Evolutionary conservation across 1,140 invertebrate species (phyloP), one percentile per base, ranked within the genome.

Genomic region (Metaphire vulgaris): DNA sequence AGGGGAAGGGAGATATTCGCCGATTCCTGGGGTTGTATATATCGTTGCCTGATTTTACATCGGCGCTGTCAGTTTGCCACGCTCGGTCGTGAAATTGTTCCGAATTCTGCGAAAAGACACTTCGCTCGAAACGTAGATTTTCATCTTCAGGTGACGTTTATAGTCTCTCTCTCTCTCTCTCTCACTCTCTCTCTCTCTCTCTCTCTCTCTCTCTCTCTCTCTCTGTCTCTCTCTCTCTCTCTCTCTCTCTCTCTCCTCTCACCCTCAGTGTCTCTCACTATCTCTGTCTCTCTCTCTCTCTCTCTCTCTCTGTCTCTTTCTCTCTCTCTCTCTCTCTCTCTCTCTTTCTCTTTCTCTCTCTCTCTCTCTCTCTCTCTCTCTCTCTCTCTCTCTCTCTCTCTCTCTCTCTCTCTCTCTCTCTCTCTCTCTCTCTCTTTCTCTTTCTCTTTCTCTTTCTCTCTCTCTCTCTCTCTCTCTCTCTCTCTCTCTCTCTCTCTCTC

Each of bases 401-500:
- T 56, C 6, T 56, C 41, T 56, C 6, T 56, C 41, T 56, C 6
- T 56, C 41, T 56, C 41, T 56, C 6, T 56, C 41, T 56, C 41
- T 56, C 6, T 56, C 41, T 56, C 41, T 56, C 6, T 56, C 41
- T 56, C 41, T 56, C 41, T 56, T 21, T 56, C 41, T 56, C 41
- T 56, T 21, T 56, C 41, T 56, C 41, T 56, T 21, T 56, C 41
- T 56, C 41, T 56, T 21, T 56, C 41, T 56, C 41, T 56, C 6
- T 56, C 41, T 56, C 41, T 56, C 41, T 56, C 41, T 56, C 41
- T 56, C 41, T 56, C n/a, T n/a, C n/a, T n/a, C n/a, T n/a, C n/a
- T n/a, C n/a, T n/a, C n/a, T n/a, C n/a, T n/a, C n/a, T n/a, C n/a
- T n/a, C n/a, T n/a, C n/a, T n/a, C n/a, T n/a, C n/a, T n/a, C n/a